Conservation (phyloP, 2,888 invertebrate genomes). For the Megalurothrips usitatus region DNA sequence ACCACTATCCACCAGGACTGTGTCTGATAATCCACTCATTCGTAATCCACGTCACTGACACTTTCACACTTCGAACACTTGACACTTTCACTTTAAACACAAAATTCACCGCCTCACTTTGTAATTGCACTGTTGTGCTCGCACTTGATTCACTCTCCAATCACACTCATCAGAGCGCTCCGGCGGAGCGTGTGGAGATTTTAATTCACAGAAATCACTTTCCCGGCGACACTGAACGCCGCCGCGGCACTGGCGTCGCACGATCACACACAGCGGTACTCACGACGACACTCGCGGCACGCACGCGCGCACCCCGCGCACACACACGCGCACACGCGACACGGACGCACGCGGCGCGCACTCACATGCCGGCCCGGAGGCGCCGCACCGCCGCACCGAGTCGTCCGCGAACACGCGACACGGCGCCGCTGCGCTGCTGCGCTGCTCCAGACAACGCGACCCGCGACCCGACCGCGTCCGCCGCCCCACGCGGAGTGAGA, state of each 20-base stretch:
- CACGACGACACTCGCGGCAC: not conserved
- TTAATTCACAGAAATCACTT: not conserved
- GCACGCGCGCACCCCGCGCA: not conserved
- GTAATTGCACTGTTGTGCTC: not conserved
- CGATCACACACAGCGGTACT: not conserved
- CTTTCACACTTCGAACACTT: not conserved
- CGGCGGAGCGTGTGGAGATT: not conserved
- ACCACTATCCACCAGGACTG: not conserved
- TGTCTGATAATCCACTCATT: not conserved
- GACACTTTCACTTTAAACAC: not conserved
- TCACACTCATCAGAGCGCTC: not conserved
- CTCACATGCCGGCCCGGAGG: not conserved
- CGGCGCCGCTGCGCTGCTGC: not conserved
- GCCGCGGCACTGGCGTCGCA: not conserved
- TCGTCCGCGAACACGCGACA: not conserved
- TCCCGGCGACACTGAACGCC: not conserved
- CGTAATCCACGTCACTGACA: not conserved
- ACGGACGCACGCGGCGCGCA: not conserved
- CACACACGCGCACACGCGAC: not conserved
- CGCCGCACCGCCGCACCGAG: not conserved
- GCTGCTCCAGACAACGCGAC: not conserved
- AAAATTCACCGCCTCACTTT: too few relatives aligned
- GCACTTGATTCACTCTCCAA: not conserved
- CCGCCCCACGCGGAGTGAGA: conserved; percentile 8
- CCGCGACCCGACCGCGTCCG: not conserved